These are phyloP conservation scores for Clivina fossor DNA, from an alignment of 2,888 invertebrate species.

Conservation along the genomic window DNA sequence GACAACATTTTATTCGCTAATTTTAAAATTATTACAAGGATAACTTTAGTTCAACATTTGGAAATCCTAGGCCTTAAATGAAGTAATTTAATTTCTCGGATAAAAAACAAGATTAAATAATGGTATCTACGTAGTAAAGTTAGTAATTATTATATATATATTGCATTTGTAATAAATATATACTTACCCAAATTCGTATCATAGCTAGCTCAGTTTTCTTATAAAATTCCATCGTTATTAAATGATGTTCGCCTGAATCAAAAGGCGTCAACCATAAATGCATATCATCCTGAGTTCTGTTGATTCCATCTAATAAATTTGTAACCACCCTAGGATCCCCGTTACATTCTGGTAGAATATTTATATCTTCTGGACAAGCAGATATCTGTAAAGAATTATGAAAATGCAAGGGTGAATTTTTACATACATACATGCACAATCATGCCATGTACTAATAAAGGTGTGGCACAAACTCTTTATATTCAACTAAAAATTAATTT, in stretches of 20 bases:
- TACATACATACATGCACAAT: too few relatives aligned
- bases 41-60: too few relatives aligned
- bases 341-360: constrained; percentile 68
- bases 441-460: too few relatives aligned
- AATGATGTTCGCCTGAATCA: constrained; percentile 61
- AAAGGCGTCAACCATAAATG: constrained; percentile 76
- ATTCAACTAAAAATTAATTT: too few relatives aligned
- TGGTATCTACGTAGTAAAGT: too few relatives aligned
- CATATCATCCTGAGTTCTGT: constrained; percentile 74
- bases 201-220: constrained; percentile 60
- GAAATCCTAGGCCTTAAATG: too few relatives aligned
- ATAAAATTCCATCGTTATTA: constrained; percentile 62
- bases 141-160: constrained; percentile 1
- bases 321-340: constrained; percentile 63
- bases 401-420: too few relatives aligned
- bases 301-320: constrained; percentile 70
- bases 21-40: too few relatives aligned
- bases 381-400: constrained; percentile 57
- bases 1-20: too few relatives aligned
- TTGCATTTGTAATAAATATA: constrained; percentile 1
- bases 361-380: constrained; percentile 60
- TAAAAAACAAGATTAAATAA: too few relatives aligned
- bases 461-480: too few relatives aligned
- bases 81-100: too few relatives aligned
- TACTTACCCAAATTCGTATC: constrained; percentile 69